Conservation (phyloP, 2,797 vertebrate species). For the Enteromius paludinosus region DNA sequence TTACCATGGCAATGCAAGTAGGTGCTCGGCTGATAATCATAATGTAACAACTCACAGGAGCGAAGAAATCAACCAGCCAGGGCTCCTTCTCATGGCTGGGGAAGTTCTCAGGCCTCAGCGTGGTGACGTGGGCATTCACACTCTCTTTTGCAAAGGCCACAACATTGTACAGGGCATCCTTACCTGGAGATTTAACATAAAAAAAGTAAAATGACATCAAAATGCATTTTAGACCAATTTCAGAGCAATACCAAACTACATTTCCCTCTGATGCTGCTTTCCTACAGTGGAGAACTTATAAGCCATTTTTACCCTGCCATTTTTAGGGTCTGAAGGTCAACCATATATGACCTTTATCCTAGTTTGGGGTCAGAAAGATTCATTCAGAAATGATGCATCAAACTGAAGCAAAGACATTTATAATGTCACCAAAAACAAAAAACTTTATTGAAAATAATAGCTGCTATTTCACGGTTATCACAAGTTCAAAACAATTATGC, state of each 20-base stretch:
- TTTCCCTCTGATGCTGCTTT: not conserved
- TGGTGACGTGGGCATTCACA: slow-evolving; percentile 90
- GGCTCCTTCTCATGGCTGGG: slow-evolving; percentile 91
- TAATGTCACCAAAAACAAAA: not conserved
- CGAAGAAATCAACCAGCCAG: slow-evolving; percentile 98
- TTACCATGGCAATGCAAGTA: slow-evolving; percentile 9
- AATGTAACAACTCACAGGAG: slow-evolving; percentile 84
- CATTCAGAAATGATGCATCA: not conserved
- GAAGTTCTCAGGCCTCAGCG: slow-evolving; percentile 93
- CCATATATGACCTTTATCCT: not conserved
- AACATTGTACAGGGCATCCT: slow-evolving; percentile 91
- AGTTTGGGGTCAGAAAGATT: not conserved
- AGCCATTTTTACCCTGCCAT: not conserved
- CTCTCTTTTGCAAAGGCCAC: slow-evolving; percentile 96
- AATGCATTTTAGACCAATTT: not conserved
- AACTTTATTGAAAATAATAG: not conserved
- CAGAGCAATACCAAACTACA: not conserved
- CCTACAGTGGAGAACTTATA: not conserved
- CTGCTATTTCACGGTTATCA: not conserved
- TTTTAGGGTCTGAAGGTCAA: not conserved
- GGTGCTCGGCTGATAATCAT: not conserved
- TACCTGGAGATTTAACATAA: slow-evolving; percentile 76
- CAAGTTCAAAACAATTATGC: not conserved
- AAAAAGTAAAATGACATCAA: not conserved
- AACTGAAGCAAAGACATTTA: not conserved